Percentiles rank a stretch among this genome's conserved stretches.
Conservation (phyloP, 2,113 vertebrate species). For the Stegostoma tigrinum region DNA sequence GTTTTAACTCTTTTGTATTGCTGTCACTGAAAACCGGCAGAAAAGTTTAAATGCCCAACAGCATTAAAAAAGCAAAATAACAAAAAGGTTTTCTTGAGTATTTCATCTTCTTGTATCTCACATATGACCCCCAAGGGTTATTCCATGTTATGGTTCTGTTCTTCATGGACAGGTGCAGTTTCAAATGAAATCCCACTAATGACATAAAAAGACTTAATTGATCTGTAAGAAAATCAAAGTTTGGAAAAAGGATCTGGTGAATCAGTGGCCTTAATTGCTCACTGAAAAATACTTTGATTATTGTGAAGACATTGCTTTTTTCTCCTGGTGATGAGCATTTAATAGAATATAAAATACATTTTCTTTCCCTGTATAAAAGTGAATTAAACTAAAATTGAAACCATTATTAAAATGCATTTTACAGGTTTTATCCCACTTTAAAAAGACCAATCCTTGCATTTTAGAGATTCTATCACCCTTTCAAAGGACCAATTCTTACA, state of each 20-base stretch:
- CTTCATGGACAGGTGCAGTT: constrained; percentile 19
- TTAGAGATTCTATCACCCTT: no score
- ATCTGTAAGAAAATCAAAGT: background rate
- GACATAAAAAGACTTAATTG: background rate
- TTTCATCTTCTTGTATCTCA: background rate
- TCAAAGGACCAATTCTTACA: background rate
- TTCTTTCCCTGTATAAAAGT: background rate
- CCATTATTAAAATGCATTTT: background rate
- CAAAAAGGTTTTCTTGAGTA: background rate
- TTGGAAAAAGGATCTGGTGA: background rate
- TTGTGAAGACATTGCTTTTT: background rate
- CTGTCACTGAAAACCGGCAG: background rate
- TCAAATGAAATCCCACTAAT: constrained; percentile 34
- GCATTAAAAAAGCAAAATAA: background rate
- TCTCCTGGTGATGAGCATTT: background rate
- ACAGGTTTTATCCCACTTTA: background rate
- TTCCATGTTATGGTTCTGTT: background rate
- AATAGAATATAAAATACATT: background rate
- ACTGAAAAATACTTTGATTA: background rate
- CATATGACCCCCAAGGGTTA: constrained; percentile 1
- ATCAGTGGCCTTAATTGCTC: constrained; percentile 14
- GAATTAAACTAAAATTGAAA: background rate
- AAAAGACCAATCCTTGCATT: background rate
- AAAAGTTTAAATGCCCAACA: background rate
- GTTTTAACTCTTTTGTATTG: background rate